phyloP scores from a whole-genome alignment of 2,113 vertebrate species.

The Grammomys dolichurus region DNA sequence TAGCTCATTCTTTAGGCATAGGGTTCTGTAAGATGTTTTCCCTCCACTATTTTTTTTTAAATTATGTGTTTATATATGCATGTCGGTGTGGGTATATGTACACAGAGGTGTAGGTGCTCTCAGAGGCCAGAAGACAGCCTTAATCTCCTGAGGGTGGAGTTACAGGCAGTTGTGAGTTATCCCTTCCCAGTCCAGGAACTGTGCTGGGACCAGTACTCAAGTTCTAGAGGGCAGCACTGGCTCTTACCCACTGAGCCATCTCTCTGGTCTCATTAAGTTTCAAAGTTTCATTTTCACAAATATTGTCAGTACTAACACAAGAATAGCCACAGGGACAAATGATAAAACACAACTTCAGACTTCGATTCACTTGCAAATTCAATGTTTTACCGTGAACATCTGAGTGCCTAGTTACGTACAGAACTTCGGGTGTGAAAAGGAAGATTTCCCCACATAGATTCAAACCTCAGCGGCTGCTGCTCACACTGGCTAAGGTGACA shows the following conservation, averaged over 20 bases:
- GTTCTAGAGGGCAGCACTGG: not conserved
- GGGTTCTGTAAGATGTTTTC: not conserved
- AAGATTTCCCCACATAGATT: not conserved
- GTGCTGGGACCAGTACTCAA: not conserved
- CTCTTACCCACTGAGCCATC: not conserved
- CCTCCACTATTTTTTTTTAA: not conserved
- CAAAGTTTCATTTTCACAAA: not conserved
- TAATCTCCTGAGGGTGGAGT: not conserved
- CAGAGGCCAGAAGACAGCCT: not conserved
- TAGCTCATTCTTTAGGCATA: not conserved
- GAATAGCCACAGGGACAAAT: not conserved
- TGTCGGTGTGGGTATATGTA: not conserved
- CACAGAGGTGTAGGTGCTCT: too few relatives aligned
- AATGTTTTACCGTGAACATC: not conserved
- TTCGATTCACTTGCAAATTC: not conserved
- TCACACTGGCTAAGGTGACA: not conserved
- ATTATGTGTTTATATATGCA: not conserved
- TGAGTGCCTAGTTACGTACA: not conserved
- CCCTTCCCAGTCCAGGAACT: not conserved
- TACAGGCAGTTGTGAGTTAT: not conserved
- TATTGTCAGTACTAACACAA: not conserved
- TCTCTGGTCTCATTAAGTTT: not conserved
- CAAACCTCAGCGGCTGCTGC: not conserved
- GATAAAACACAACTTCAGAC: not conserved
- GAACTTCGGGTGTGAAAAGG: not conserved